Base-by-base conservation (phyloP, 2,113 vertebrate genomes). In the Neolamprologus sp. region DNA sequence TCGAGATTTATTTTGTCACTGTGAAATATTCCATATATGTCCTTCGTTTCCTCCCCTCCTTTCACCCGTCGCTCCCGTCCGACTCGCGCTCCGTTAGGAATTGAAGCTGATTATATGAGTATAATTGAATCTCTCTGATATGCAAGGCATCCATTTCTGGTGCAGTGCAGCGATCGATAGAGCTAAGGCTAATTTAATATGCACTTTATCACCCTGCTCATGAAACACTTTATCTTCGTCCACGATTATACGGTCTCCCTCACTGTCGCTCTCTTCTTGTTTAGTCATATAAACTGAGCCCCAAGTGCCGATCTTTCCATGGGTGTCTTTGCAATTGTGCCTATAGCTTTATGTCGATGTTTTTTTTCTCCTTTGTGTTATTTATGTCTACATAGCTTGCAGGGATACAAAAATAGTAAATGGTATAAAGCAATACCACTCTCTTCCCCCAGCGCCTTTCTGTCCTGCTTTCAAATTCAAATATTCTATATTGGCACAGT, bases 41-140 rank as follows among this genome's bases (percentile, higher is more conserved):
- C 6, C 40, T 19, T 4, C 35, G 2, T 4, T 10, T 49, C 37
- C 40, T 45, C 60, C 35, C 3, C 65, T 17, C 13, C 42, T 49
- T 28, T 57, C 47, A n/a, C 12, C 45, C 65, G 19, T 13, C 63
- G 81, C 79, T 28, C 33, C 49, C 21, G 26, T 91, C 89, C 63
- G 45, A 63, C 88, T 82, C 21, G n/a, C 57, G 12, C 87, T 84
- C 88, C 51, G 51, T 89, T 49, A 90, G 87, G 94, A 91, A 91
- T 92, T 80, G 81, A 87, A 95, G 92, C 91, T 90, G 95, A 96
- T 95, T 94, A 95, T 94, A 85, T 90, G 92, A 89, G 90, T 89
- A 81, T 95, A 94, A 96, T 96, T 95, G 94, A 96, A 96, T 96
- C 94, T 82, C 90, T 87, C 84, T 91, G 85, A 94, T 95, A 92